These are phyloP conservation scores for Semnopithecus entellus DNA, from an alignment of 2,113 vertebrate genomes.

Conservation along the genomic window DNA sequence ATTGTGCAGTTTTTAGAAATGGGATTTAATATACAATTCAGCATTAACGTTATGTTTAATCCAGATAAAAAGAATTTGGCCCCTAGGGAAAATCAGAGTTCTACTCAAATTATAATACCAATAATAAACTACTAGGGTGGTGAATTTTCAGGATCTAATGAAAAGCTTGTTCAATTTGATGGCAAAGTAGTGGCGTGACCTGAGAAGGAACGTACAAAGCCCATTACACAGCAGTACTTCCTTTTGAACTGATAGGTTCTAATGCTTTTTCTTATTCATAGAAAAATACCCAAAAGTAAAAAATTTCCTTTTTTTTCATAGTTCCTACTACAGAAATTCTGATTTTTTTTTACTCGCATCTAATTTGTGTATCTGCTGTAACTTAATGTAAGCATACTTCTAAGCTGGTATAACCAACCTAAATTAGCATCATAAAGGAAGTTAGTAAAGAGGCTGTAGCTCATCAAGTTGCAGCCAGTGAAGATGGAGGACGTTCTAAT, in stretches of 20 bases:
- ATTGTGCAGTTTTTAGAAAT: neutral
- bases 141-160: neutral
- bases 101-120: slow-evolving; percentile 25
- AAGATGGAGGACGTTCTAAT: neutral
- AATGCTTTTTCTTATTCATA: neutral
- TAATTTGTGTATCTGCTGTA: neutral
- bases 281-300: neutral
- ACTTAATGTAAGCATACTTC: neutral
- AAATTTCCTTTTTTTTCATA: neutral
- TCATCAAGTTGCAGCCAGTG: neutral
- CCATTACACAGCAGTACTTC: neutral
- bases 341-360: neutral
- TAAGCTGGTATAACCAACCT: neutral
- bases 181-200: neutral
- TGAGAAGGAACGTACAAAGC: neutral
- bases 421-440: neutral
- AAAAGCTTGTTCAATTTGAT: neutral
- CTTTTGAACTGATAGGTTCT: neutral
- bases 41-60: neutral
- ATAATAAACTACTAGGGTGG: neutral
- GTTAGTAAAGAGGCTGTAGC: neutral
- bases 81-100: neutral
- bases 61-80: neutral
- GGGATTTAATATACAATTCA: slow-evolving; percentile 9
- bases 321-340: slow-evolving; percentile 17